phyloP scores from a whole-genome alignment of 2,113 vertebrate species.

The Plecturocebus donacophilus region DNA sequence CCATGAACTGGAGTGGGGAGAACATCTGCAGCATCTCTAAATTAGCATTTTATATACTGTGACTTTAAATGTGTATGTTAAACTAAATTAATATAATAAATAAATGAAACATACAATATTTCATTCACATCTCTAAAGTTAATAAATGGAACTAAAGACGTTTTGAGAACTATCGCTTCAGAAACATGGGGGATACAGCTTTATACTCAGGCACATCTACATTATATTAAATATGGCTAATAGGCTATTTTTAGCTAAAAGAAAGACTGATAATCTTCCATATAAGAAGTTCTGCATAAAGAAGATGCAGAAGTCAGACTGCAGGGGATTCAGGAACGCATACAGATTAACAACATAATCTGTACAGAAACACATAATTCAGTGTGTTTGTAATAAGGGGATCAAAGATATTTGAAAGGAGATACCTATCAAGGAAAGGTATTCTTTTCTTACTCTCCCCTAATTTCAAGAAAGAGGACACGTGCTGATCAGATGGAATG shows the following conservation, averaged over 20 bases:
- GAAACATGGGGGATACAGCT: background rate
- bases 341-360: background rate
- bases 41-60: background rate
- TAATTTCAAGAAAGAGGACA: background rate
- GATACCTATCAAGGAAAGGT: background rate
- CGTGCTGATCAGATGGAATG: background rate
- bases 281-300: background rate
- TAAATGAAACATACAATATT: background rate
- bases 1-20: background rate
- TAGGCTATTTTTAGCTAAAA: background rate
- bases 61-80: background rate
- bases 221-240: background rate
- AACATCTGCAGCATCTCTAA: background rate
- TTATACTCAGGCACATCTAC: background rate
- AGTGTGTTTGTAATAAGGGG: background rate
- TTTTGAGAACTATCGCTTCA: background rate
- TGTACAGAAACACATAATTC: background rate
- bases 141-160: background rate
- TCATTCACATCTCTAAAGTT: background rate
- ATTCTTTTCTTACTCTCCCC: background rate
- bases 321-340: background rate
- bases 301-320: background rate
- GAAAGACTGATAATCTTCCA: background rate
- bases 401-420: background rate
- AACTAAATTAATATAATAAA: background rate